phyloP scores from a whole-genome alignment of 2,113 vertebrate species.

The Donacobius atricapilla region DNA sequence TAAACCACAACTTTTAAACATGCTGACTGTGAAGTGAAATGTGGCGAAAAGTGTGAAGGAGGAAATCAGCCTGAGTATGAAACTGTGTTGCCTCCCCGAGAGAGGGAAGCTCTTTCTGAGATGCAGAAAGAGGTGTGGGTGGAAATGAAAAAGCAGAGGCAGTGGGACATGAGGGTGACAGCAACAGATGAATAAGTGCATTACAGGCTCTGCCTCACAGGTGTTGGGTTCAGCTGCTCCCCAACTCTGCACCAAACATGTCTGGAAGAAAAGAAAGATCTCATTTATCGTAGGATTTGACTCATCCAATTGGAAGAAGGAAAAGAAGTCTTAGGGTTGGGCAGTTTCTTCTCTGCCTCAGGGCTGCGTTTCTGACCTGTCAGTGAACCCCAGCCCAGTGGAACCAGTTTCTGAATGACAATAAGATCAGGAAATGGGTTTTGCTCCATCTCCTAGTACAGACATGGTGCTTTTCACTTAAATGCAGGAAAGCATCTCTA shows the following conservation, averaged over 20 bases:
- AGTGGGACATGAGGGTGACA: background rate
- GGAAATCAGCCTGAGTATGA: background rate
- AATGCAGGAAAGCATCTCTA: background rate
- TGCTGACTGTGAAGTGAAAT: background rate
- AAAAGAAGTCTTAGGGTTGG: background rate
- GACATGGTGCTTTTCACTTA: background rate
- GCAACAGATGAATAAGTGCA: background rate
- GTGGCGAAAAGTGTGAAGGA: background rate
- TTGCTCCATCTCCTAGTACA: background rate
- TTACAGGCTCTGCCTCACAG: background rate
- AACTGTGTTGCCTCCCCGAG: background rate
- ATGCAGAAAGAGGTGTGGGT: background rate
- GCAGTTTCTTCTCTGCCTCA: background rate
- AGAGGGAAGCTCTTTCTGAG: background rate
- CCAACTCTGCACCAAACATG: background rate
- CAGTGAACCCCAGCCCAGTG: background rate
- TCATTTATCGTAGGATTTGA: background rate
- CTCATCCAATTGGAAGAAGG: background rate
- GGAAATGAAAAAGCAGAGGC: background rate
- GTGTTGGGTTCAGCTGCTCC: background rate
- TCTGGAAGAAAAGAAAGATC: background rate
- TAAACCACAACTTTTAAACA: background rate
- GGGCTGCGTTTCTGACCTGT: background rate
- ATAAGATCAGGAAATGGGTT: background rate
- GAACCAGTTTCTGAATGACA: constrained; percentile 24